These are phyloP conservation scores for Schlechtendalia chinensis DNA, from an alignment of 1,140 invertebrate species.

Conservation along the genomic window DNA sequence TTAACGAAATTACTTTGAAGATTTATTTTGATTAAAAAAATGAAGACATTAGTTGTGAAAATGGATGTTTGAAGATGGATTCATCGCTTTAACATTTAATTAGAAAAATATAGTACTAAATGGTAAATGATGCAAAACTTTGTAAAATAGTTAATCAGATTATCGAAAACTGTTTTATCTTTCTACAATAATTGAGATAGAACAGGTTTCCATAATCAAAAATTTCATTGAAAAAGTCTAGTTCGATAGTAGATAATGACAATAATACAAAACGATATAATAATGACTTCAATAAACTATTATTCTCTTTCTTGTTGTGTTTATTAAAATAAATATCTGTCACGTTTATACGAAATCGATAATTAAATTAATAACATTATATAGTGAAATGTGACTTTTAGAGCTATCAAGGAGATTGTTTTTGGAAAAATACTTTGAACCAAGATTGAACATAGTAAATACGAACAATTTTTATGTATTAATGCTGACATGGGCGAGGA, in stretches of 20 bases:
- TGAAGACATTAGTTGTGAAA: background rate
- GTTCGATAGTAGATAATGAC: background rate
- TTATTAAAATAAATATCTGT: background rate
- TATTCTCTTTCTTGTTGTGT: background rate
- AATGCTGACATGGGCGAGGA: background rate
- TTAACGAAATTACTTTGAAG: background rate
- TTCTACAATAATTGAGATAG: background rate
- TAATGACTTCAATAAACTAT: background rate
- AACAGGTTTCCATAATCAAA: constrained; percentile 3
- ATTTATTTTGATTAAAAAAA: background rate
- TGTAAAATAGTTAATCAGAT: constrained; percentile 3
- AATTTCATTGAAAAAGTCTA: background rate
- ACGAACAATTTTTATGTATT: background rate
- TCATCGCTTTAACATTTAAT: background rate
- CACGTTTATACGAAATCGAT: background rate
- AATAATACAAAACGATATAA: no score
- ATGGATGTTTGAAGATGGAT: background rate
- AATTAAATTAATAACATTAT: background rate
- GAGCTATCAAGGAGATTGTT: background rate
- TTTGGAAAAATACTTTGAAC: background rate
- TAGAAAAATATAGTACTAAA: background rate
- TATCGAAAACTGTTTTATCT: constrained; percentile 1
- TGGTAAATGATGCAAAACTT: background rate
- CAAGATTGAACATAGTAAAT: background rate
- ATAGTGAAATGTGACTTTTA: background rate